Conservation (phyloP, 2,113 vertebrate genomes). For the Elachura formosa region DNA sequence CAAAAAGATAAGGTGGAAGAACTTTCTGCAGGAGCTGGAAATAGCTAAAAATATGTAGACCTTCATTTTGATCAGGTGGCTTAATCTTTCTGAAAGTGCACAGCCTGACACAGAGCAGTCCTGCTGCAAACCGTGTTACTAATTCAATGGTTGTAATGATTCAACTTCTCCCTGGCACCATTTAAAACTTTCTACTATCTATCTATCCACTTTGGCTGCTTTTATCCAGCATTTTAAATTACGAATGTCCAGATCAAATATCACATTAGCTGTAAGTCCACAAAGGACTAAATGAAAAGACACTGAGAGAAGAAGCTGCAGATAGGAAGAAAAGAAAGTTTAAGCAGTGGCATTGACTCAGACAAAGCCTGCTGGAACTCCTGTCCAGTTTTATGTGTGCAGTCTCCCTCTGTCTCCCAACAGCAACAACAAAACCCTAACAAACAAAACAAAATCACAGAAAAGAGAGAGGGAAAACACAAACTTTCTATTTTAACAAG, state of each 20-base stretch:
- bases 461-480: neutral
- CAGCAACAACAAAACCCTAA: neutral
- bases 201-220: neutral
- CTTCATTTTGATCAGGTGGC: neutral
- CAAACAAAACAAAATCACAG: neutral
- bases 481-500: neutral
- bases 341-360: rapidly evolving
- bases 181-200: neutral
- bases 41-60: neutral
- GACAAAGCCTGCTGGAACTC: neutral
- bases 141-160: neutral
- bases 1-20: neutral
- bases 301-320: neutral
- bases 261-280: neutral
- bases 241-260: neutral
- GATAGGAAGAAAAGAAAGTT: neutral
- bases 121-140: neutral
- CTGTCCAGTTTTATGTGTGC: neutral
- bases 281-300: neutral
- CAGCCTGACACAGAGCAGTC: neutral
- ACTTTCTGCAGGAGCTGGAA: neutral
- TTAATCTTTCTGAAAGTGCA: neutral
- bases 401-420: neutral
- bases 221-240: neutral
- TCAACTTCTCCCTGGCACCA: neutral